phyloP scores from a whole-genome alignment of 2,113 vertebrate genomes.

The Notechis scutatus region DNA sequence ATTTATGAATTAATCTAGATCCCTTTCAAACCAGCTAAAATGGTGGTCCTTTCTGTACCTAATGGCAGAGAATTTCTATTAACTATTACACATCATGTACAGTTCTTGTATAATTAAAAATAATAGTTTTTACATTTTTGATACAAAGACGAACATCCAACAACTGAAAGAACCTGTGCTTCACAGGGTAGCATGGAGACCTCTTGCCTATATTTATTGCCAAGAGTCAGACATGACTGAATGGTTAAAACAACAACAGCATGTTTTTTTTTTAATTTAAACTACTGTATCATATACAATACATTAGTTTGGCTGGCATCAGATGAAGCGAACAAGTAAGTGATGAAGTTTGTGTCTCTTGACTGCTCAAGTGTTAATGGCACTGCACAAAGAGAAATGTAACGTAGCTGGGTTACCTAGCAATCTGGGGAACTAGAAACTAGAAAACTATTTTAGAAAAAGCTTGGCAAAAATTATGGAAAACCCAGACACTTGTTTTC shows the following conservation, averaged over 20 bases:
- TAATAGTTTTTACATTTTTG: not conserved
- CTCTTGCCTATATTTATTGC: not conserved
- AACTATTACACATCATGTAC: not conserved
- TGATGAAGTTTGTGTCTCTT: not conserved
- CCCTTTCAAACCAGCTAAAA: not conserved
- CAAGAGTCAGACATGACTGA: not conserved
- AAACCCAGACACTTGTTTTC: not conserved
- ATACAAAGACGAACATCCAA: not conserved
- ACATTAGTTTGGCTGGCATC: not conserved
- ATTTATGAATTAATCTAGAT: not conserved
- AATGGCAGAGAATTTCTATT: not conserved
- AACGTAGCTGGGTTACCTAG: not conserved
- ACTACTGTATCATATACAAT: not conserved
- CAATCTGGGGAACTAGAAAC: not conserved
- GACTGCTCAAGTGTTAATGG: not conserved
- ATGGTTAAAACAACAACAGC: not conserved
- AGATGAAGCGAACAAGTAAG: not conserved
- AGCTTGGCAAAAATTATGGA: not conserved
- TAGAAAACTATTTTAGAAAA: not conserved
- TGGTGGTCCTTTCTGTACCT: not conserved
- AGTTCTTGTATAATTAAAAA: not conserved
- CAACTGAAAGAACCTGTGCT: not conserved
- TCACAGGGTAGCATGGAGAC: not conserved
- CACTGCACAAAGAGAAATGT: not conserved
- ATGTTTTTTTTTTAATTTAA: not conserved